Evolutionary conservation across 2,113 vertebrate genomes (phyloP).

Genomic region (Hemiprocne comata): DNA sequence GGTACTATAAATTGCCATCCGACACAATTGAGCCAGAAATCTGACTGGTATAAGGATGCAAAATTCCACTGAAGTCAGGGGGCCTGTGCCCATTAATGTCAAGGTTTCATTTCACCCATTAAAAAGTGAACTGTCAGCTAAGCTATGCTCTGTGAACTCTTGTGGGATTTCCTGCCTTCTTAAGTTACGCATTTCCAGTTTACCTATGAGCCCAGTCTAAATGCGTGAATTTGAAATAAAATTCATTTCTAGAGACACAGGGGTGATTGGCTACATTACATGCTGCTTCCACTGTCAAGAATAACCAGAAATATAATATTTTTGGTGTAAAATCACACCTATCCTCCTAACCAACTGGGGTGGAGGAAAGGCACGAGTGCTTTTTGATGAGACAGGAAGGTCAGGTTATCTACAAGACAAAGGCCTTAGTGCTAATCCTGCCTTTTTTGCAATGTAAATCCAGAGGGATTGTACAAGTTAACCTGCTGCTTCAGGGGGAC

Average conservation of each 20-base stretch:
- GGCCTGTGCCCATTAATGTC: conserved; percentile 44
- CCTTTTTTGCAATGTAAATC: neutral
- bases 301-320: neutral
- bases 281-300: neutral
- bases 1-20: conserved; percentile 28
- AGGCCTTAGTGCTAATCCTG: neutral
- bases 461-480: neutral
- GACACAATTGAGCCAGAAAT: conserved; percentile 39
- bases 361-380: neutral
- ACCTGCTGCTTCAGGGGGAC: neutral
- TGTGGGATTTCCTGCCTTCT: conserved; percentile 54
- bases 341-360: neutral
- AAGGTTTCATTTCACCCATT: conserved; percentile 57
- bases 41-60: conserved; percentile 7
- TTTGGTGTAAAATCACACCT: neutral
- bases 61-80: conserved; percentile 43
- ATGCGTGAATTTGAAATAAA: neutral
- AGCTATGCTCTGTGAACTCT: conserved; percentile 26
- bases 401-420: neutral
- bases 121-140: conserved; percentile 57
- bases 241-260: neutral
- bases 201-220: neutral
- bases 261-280: neutral
- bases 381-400: neutral
- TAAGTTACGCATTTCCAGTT: conserved; percentile 17